Evolutionary conservation across 1,140 invertebrate genomes (phyloP).

Genomic region (Drosophila eugracilis): DNA sequence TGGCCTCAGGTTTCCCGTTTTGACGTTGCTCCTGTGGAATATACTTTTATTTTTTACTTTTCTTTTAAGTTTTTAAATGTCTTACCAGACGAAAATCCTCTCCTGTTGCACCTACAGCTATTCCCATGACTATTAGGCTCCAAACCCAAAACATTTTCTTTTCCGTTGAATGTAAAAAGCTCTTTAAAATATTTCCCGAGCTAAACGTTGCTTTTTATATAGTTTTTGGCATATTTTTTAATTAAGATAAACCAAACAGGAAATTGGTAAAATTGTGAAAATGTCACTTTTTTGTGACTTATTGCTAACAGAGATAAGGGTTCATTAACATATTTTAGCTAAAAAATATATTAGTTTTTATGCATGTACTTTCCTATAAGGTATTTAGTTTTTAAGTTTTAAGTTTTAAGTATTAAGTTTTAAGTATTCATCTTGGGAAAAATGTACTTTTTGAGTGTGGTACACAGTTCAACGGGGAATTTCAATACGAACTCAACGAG

Average conservation of each 20-base stretch:
- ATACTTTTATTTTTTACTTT: neutral
- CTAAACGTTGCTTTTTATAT: neutral
- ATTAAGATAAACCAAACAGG: slow-evolving; percentile 1
- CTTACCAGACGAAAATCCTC: neutral
- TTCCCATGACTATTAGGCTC: neutral
- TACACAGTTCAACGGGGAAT: too few species aligned
- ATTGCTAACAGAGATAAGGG: neutral
- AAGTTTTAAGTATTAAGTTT: too few species aligned
- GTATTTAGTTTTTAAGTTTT: too few species aligned
- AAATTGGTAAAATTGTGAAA: neutral
- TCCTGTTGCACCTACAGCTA: neutral
- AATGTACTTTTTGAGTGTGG: too few species aligned
- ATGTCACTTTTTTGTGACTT: neutral
- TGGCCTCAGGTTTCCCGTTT: too few species aligned
- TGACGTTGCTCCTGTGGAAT: neutral
- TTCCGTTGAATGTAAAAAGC: neutral
- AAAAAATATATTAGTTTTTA: too few species aligned
- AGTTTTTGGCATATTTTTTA: neutral
- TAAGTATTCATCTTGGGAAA: too few species aligned
- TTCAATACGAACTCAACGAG: too few species aligned
- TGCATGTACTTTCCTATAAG: too few species aligned
- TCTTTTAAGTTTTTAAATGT: neutral
- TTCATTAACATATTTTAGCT: neutral
- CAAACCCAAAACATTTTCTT: neutral
- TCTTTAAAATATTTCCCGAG: neutral